Evolutionary conservation across 2,888 invertebrate genomes (phyloP).

Genomic region (Stomorhina lunata): DNA sequence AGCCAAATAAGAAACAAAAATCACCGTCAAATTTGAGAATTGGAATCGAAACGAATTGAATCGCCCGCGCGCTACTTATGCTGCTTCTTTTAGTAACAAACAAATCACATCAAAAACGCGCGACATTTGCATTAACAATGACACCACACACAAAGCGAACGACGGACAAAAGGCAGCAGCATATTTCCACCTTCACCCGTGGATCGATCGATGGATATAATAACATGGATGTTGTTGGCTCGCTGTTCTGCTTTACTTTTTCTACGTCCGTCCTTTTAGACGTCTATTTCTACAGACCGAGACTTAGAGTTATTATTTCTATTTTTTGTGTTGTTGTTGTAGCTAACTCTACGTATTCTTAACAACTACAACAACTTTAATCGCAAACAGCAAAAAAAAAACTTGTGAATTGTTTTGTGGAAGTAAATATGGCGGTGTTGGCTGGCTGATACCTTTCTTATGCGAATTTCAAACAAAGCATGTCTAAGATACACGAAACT

Average conservation of each 20-base stretch:
- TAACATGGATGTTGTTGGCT: conserved; percentile 25
- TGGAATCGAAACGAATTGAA: conserved; percentile 49
- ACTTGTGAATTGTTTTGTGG: background rate
- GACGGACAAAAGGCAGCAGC: too few species aligned
- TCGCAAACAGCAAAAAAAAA: background rate
- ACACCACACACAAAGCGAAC: conserved; percentile 66
- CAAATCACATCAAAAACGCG: conserved; percentile 66
- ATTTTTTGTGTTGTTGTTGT: conserved; percentile 16
- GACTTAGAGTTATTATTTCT: background rate
- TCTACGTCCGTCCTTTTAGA: background rate
- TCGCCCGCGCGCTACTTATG: conserved; percentile 62
- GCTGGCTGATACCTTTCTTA: conserved; percentile 58
- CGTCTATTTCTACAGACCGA: conserved; percentile 7
- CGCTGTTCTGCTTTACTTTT: conserved; percentile 37
- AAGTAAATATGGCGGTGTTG: conserved; percentile 63
- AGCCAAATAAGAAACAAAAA: conserved; percentile 30
- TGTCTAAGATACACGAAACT: conserved; percentile 68
- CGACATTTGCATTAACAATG: conserved; percentile 67
- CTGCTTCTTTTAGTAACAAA: conserved; percentile 43
- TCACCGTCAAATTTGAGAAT: conserved; percentile 61
- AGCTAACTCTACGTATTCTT: background rate
- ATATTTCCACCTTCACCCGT: conserved; percentile 64
- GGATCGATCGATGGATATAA: too few species aligned
- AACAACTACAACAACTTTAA: background rate
- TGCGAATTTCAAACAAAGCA: conserved; percentile 65